phyloP scores from a whole-genome alignment of 2,888 invertebrate species.

The Zhuqinia jingwanae region DNA sequence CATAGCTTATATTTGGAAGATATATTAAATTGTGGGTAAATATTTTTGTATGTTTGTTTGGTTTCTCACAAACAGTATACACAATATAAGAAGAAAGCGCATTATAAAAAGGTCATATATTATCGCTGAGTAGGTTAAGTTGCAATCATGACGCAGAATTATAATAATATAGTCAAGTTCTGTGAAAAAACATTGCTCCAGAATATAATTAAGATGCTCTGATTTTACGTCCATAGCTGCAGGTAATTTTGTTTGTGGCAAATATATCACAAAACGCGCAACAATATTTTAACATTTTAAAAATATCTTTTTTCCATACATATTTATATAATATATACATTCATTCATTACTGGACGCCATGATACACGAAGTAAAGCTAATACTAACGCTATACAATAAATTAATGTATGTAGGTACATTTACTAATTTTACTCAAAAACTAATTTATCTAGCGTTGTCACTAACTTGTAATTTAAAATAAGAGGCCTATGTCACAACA shows the following conservation, averaged over 20 bases:
- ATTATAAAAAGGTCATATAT: neutral
- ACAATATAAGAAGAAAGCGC: constrained; percentile 26
- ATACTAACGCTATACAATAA: constrained; percentile 3
- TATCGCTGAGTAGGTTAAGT: neutral
- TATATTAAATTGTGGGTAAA: neutral
- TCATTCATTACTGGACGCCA: neutral
- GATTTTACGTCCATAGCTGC: neutral
- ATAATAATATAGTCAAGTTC: neutral
- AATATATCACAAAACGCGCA: constrained; percentile 40
- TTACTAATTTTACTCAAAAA: neutral
- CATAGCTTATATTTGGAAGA: neutral
- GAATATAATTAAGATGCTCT: neutral
- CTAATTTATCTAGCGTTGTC: too few species aligned
- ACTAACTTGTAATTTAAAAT: constrained; percentile 17
- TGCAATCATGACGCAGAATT: neutral
- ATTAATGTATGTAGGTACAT: neutral
- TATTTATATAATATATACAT: neutral
- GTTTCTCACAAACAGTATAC: neutral
- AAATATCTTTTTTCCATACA: neutral
- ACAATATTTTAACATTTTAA: neutral
- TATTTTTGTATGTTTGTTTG: neutral
- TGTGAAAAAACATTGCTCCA: too few species aligned
- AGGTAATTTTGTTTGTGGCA: constrained; percentile 29
- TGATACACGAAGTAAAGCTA: too few species aligned
- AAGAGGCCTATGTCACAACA: constrained; percentile 19